Base-by-base conservation (phyloP, 2,797 vertebrate species). In the Cynopterus sphinx region DNA sequence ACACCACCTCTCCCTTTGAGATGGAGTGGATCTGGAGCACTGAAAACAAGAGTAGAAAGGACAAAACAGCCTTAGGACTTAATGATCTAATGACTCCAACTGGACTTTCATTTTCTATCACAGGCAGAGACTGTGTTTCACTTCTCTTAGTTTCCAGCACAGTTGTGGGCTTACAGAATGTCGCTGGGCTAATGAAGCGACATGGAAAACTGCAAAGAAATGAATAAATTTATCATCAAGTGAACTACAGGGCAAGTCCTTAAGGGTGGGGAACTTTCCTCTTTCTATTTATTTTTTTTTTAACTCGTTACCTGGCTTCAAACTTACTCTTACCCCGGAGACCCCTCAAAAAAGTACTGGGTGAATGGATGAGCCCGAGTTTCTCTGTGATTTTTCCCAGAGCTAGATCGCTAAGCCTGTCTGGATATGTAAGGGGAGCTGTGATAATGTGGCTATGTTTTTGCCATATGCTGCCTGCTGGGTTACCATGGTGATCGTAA, bases 401-500 rank as follows among this genome's bases (percentile, higher is more conserved):
- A 81, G 39, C 22, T 21, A 2, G 36, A n/a, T 21, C 17, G 2
- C 61, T 70, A 24, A 84, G 55, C 28, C 78, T 22, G 5, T 81
- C 53, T 77, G 26, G 11, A 61, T 59, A 36, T 10, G 8, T 41
- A 59, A 9, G 19, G 51, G 21, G 6, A 36, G 9, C 82, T 31
- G 41, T 6, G 10, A 57, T 12, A 24, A 6, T 53, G n/a, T 31
- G 51, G 39, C 12, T 11, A 9, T 31, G 57, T 63, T 65, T 73
- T 91, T 77, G 61, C 61, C 31, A 49, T 41, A 9, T 67, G 87
- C 59, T 31, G 1, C 6, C 7, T 71, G 46, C 49, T 74, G 43
- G 74, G 63, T 94, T 96, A 19, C 81, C n/a, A 91, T 79, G 33
- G 96, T 85, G 89, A 95, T 81, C 92, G n/a, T 28, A 87, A 79